Evolutionary conservation across 2,888 invertebrate species (phyloP).

Genomic region (Sycophila texana): DNA sequence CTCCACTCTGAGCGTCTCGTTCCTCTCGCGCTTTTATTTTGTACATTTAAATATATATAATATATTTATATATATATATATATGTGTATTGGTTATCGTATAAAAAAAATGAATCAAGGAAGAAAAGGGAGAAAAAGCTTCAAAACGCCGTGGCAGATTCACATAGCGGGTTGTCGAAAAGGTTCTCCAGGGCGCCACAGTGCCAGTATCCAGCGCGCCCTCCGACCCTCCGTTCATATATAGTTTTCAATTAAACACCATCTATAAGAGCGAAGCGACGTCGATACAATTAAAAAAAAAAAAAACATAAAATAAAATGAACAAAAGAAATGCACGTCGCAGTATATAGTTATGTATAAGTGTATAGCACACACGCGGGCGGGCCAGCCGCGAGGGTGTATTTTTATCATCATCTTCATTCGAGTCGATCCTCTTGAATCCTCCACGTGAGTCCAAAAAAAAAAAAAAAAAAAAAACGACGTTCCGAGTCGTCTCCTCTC

Average conservation of each 20-base stretch:
- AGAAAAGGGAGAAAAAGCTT: slow-evolving; percentile 5
- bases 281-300: neutral
- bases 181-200: no score
- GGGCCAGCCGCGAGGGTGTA: slow-evolving; percentile 40
- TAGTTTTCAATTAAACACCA: neutral
- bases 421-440: no score
- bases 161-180: neutral
- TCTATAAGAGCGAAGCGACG: neutral
- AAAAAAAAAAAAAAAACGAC: no score
- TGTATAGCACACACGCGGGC: slow-evolving; percentile 7
- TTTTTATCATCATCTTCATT: neutral
- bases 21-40: slow-evolving; percentile 1
- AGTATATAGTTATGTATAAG: neutral
- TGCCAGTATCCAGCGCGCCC: no score
- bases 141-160: slow-evolving; percentile 12
- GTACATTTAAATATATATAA: slow-evolving; percentile 34
- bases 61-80: slow-evolving; percentile 12
- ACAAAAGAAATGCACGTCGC: no score
- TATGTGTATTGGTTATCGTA: slow-evolving; percentile 1
- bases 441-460: no score
- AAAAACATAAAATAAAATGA: no score
- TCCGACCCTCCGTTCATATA: neutral
- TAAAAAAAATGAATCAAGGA: neutral
- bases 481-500: neutral
- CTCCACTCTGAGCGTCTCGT: neutral